Evolutionary conservation across 2,113 vertebrate species (phyloP).

Genomic region (human (Homo sapiens)): GRCh38 chr3:35275001-35275500

Average conservation of each 20-base stretch:
- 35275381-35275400: neutral
- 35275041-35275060: neutral
- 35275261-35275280: neutral
- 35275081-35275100: neutral
- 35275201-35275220: neutral
- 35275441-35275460: neutral
- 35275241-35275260: neutral
- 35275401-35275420: neutral
- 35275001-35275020: accelerated
- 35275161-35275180: neutral
- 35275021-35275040: neutral
- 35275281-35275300: neutral
- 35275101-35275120: neutral
- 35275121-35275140: neutral
- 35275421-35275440: neutral
- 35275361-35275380: neutral
- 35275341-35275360: neutral
- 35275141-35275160: neutral
- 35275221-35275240: too few species aligned
- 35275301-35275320: neutral
- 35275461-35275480: neutral
- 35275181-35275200: accelerated
- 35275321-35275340: neutral
- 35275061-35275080: neutral
- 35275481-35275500: neutral